These are phyloP conservation scores for Ictalurus furcatus DNA, from an alignment of 2,113 vertebrate species.

Conservation along the genomic window DNA sequence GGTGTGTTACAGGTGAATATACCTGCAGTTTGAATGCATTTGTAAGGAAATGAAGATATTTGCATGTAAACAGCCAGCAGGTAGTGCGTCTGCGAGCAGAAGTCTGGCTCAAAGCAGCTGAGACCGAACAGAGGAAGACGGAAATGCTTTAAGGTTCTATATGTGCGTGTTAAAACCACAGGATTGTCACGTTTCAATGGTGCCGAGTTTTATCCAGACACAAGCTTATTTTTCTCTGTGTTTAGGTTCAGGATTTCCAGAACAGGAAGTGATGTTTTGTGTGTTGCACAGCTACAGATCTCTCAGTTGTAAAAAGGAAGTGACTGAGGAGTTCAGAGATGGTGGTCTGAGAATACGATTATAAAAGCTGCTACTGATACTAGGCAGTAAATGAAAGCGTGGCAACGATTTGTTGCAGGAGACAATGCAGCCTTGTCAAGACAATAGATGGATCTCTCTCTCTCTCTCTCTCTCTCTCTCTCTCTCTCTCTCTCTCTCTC, in stretches of 20 bases:
- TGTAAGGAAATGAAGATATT: not conserved
- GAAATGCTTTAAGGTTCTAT: not conserved
- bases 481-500: not conserved
- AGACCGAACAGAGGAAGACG: not conserved
- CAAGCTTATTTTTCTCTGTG: not conserved
- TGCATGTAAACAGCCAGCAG: not conserved
- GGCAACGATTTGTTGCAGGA: not conserved
- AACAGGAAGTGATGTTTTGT: not conserved
- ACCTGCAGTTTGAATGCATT: not conserved
- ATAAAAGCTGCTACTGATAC: not conserved
- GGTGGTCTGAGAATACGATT: not conserved
- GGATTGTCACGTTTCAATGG: not conserved
- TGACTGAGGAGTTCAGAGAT: no score
- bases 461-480: no score
- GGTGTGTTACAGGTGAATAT: not conserved
- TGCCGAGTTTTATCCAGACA: not conserved
- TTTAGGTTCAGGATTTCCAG: not conserved
- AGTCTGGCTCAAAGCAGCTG: not conserved
- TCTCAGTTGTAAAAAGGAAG: not conserved
- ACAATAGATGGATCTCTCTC: not conserved
- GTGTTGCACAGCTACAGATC: not conserved
- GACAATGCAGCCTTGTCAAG: not conserved
- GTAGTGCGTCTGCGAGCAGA: not conserved
- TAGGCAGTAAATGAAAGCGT: not conserved
- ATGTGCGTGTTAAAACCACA: not conserved